Evolutionary conservation across 2,113 vertebrate species (phyloP).

Genomic region (Telmatochromis bifrenatus): DNA sequence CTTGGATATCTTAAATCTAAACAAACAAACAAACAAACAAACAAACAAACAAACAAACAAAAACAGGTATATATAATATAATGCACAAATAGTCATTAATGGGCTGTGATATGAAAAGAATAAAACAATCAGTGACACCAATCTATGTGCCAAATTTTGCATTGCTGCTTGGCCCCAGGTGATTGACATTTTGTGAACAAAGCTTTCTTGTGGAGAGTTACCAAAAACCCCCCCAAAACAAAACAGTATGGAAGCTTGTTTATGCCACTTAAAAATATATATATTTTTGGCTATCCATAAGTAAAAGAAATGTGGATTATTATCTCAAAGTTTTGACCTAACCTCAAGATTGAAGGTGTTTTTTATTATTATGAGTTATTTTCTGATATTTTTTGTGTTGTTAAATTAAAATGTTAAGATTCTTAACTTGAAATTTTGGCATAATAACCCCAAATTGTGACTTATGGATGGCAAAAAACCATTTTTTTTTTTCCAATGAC

Average conservation of each 20-base stretch:
- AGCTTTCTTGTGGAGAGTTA: neutral
- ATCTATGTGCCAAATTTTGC: neutral
- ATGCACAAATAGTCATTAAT: neutral
- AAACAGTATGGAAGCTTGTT: neutral
- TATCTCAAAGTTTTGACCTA: neutral
- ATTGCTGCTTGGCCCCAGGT: neutral
- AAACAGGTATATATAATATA: neutral
- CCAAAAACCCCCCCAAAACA: accelerated
- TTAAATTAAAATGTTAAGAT: neutral
- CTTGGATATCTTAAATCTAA: neutral
- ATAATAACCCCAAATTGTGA: neutral
- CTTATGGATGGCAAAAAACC: neutral
- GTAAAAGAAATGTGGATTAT: neutral
- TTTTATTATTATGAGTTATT: neutral
- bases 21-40: accelerated
- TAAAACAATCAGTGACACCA: neutral
- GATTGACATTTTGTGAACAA: neutral
- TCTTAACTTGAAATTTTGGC: neutral
- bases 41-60: accelerated
- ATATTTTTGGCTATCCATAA: neutral
- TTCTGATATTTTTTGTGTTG: neutral
- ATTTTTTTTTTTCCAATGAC: neutral
- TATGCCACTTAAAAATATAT: neutral
- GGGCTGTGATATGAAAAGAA: neutral
- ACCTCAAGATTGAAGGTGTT: neutral